Percentiles rank a stretch among this genome's conserved stretches.
Evolutionary conservation across 2,888 invertebrate species (phyloP).

Genomic region (Drosophila testacea): DNA sequence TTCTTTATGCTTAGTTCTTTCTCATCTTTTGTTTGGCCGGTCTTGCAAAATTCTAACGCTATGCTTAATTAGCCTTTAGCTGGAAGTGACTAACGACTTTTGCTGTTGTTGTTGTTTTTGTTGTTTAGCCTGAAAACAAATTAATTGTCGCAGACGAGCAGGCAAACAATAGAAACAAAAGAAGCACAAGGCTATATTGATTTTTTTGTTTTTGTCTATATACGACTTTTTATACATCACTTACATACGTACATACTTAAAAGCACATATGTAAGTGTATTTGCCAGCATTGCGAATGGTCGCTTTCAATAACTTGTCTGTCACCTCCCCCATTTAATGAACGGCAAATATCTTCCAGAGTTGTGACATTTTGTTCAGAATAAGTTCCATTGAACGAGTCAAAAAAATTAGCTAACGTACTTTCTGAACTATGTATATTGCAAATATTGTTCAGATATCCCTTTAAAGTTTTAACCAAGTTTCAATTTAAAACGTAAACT

Average conservation of each 20-base stretch:
- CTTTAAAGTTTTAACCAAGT: too few species aligned
- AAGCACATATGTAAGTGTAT: constrained; percentile 1
- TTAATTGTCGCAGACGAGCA: constrained; percentile 72
- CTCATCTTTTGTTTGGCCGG: constrained; percentile 27
- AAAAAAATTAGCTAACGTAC: too few species aligned
- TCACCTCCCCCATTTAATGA: neutral
- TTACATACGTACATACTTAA: constrained; percentile 5
- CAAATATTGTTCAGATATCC: too few species aligned
- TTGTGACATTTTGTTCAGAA: too few species aligned
- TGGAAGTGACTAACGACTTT: constrained; percentile 78
- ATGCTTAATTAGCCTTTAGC: constrained; percentile 76
- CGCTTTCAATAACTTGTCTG: constrained; percentile 10
- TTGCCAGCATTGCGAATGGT: constrained; percentile 5
- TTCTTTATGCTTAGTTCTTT: constrained; percentile 22
- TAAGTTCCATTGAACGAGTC: too few species aligned
- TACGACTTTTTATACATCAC: constrained; percentile 23
- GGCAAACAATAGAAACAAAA: constrained; percentile 51
- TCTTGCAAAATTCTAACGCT: constrained; percentile 71
- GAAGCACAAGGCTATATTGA: constrained; percentile 69
- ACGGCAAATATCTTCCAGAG: too few species aligned
- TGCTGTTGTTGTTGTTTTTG: constrained; percentile 17
- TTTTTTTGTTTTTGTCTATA: constrained; percentile 53
- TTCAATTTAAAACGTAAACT: too few species aligned
- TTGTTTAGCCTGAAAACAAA: constrained; percentile 44
- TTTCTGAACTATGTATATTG: too few species aligned